Base-by-base conservation (phyloP, 2,113 vertebrate species). In the Oncorhynchus clarkii region DNA sequence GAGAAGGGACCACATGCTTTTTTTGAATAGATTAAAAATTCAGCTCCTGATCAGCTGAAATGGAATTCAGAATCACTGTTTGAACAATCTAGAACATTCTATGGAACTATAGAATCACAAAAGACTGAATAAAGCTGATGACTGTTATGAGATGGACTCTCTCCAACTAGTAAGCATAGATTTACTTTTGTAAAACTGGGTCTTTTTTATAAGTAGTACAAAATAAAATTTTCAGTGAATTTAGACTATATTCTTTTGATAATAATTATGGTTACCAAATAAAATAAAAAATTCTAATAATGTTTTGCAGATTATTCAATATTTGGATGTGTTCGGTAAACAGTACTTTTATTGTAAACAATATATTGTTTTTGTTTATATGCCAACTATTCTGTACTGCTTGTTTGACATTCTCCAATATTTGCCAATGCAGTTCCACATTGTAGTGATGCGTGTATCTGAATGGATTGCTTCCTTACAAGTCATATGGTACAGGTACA, bases 301-400 rank as follows among this genome's bases (percentile, higher is more conserved):
- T 54, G 16, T 87, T 79, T 87, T 82, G 65, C 59, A 78, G 73
- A 81, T 80, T 39, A 70, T 77, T 83, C 34, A 45, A 59, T 75
- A 74, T 89, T 88, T 85, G 88, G 68, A 81, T 83, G 86, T 81
- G 78, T 78, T 74, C 86, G 84, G 84, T 39, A 24, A 81, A 82
- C 78, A 34, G 82, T 84, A 83, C 82, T 86, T 81, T 85, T 75
- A 22, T 80, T 78, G 70, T 75, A 74, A 73, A 27, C 57, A 73
- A 80, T 78, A 75, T 80, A 85, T 85, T 34, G 49, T 82, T 85
- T 79, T 79, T 74, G 76, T 85, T 83, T 81, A 79, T 87, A 84
- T 82, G 76, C 57, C 13, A 29, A 20, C 31, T 62, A 75, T 86
- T 88, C 84, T 89, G 70, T 90, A 88, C 78, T 16, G 81, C 71